phyloP scores from a whole-genome alignment of 1,140 invertebrate genomes.

The Panulirus ornatus region DNA sequence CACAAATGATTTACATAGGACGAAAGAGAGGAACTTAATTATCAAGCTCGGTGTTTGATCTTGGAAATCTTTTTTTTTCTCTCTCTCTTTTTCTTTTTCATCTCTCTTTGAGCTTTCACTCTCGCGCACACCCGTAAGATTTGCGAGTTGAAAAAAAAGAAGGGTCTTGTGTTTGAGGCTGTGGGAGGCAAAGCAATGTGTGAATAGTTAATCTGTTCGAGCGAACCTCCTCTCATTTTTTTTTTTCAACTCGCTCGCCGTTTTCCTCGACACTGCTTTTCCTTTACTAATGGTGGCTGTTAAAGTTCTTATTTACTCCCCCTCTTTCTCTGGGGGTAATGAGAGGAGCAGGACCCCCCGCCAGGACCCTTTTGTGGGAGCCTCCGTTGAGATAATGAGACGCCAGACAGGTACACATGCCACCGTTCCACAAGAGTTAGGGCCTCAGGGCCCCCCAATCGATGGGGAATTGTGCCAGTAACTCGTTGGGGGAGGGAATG shows the following conservation, averaged over 20 bases:
- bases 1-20: conserved; percentile 2
- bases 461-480: neutral
- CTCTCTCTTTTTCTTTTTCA: neutral
- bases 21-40: conserved; percentile 1
- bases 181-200: neutral
- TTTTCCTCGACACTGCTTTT: neutral
- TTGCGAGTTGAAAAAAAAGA: neutral
- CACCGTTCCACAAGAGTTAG: neutral
- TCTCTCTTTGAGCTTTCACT: too few species aligned
- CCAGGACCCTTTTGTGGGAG: neutral
- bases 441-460: neutral
- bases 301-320: neutral
- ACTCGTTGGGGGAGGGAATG: too few species aligned
- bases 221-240: neutral
- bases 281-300: neutral
- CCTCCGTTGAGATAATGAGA: neutral
- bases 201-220: neutral
- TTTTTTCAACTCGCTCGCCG: too few species aligned
- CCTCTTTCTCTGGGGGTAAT: neutral
- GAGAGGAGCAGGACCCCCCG: neutral
- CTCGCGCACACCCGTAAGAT: neutral
- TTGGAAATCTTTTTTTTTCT: neutral
- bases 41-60: conserved; percentile 1
- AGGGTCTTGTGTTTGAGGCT: neutral
- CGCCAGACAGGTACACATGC: neutral